Evolutionary conservation across 2,113 vertebrate species (phyloP).

Genomic region (Spheniscus mendiculus): DNA sequence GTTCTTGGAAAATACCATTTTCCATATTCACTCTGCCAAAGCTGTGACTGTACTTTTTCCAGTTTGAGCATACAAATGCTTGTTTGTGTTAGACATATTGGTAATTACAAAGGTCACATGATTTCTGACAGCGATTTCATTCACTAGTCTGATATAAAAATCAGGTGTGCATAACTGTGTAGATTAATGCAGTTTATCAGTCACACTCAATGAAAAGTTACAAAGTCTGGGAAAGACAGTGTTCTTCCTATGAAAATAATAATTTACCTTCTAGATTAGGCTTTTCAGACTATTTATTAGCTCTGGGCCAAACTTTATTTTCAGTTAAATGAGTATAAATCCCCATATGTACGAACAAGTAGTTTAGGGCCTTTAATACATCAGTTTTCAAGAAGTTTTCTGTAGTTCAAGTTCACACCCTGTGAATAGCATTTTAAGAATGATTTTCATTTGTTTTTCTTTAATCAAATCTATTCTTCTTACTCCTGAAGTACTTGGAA

Average conservation of each 20-base stretch:
- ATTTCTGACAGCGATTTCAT: not conserved
- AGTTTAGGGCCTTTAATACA: not conserved
- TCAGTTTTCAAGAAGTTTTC: not conserved
- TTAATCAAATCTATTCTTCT: not conserved
- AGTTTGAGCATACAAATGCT: not conserved
- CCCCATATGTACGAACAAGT: not conserved
- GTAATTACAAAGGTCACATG: not conserved
- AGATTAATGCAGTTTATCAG: not conserved
- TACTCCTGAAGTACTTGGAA: not conserved
- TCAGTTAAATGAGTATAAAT: not conserved
- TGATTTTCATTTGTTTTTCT: not conserved
- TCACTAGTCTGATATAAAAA: not conserved
- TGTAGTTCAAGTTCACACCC: not conserved
- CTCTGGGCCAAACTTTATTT: not conserved
- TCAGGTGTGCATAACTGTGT: not conserved
- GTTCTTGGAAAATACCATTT: not conserved
- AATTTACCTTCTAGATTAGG: not conserved
- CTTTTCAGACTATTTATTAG: not conserved
- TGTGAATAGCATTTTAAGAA: not conserved
- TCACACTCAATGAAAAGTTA: not conserved
- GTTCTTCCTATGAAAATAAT: not conserved
- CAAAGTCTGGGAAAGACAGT: not conserved
- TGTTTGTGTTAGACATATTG: not conserved
- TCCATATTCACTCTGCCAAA: not conserved
- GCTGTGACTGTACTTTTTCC: not conserved